These are phyloP conservation scores for Chamaetylas fuelleborni DNA, from an alignment of 2,113 vertebrate genomes.

Conservation along the genomic window DNA sequence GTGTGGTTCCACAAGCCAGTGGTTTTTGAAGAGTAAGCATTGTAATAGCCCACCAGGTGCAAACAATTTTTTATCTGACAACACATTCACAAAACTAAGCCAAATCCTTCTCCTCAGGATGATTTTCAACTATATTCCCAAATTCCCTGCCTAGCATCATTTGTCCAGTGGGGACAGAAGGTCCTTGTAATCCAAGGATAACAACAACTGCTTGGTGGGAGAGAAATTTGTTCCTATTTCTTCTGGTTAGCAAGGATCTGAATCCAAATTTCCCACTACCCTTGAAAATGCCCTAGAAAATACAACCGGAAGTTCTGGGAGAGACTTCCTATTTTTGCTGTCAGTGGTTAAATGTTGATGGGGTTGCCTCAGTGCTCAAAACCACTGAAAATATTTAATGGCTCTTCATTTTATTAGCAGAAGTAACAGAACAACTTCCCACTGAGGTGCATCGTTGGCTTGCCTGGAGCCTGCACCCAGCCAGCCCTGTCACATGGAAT, in stretches of 20 bases:
- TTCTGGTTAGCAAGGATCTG: neutral
- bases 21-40: neutral
- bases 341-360: neutral
- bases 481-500: fast-evolving
- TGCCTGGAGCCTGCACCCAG: neutral
- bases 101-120: neutral
- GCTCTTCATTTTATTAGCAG: neutral
- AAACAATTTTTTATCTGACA: neutral
- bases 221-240: neutral
- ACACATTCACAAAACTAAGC: neutral
- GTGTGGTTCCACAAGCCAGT: neutral
- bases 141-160: neutral
- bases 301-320: neutral
- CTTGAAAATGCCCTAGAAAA: neutral
- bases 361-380: neutral
- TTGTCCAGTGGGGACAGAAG: neutral
- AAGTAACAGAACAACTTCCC: neutral
- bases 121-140: neutral
- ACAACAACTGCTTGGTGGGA: neutral
- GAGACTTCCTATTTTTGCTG: neutral
- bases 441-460: neutral
- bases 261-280: neutral
- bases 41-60: neutral
- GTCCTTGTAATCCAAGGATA: neutral
- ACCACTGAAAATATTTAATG: fast-evolving